A percentile compares a stretch with the other conserved stretches of the same genome.
Conservation (phyloP, 2,797 vertebrate genomes). For the Onychomys arenicola region DNA sequence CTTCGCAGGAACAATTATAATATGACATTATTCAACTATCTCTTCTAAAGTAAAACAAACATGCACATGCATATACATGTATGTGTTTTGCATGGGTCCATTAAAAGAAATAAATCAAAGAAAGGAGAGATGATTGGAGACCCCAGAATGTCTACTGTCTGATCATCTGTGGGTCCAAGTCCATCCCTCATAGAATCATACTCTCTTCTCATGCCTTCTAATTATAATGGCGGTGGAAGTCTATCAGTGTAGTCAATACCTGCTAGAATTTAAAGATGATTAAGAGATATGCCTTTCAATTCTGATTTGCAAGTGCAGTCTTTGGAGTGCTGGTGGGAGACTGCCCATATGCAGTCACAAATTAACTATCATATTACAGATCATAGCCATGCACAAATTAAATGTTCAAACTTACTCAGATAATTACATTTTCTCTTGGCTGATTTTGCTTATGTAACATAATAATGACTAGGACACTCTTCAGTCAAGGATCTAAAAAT, state of each 20-base stretch:
- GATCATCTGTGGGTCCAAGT: background rate
- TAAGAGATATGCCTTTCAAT: background rate
- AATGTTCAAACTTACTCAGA: background rate
- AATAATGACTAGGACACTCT: background rate
- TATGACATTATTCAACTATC: background rate
- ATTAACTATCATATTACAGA: background rate
- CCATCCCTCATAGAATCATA: background rate
- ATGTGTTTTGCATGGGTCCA: background rate
- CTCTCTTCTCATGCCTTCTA: background rate
- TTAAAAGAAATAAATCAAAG: constrained; percentile 33
- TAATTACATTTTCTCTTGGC: background rate
- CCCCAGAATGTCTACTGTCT: background rate
- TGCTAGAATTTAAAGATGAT: constrained; percentile 37
- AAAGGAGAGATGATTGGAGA: background rate
- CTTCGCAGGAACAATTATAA: background rate
- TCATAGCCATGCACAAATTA: background rate
- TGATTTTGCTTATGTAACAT: background rate
- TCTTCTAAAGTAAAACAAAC: background rate
- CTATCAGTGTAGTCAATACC: background rate
- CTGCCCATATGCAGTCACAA: background rate
- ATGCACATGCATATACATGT: background rate
- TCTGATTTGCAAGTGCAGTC: background rate
- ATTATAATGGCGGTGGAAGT: background rate
- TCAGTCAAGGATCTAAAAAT: constrained; percentile 39
- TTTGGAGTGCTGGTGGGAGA: background rate